These are phyloP conservation scores for Amphimedon queenslandica DNA, from an alignment of 37 sponge, comb jelly and placozoan species.

Conservation along the genomic window DNA sequence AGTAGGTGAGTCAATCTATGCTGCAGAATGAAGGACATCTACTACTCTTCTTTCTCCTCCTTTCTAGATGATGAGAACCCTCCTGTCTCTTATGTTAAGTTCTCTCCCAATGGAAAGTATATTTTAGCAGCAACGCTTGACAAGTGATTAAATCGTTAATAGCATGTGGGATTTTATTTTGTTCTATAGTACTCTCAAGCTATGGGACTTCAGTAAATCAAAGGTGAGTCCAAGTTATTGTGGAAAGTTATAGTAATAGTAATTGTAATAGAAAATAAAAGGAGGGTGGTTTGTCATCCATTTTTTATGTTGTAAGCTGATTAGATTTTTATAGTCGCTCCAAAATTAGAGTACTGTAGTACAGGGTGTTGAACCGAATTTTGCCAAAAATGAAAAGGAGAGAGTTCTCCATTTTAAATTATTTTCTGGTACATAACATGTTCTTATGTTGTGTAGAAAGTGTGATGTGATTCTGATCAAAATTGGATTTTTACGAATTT, in stretches of 20 bases:
- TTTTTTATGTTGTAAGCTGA: no score
- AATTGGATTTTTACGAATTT: no score
- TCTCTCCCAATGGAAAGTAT: conserved; percentile 98
- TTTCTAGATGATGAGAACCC: conserved; percentile 90
- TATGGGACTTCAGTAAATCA: conserved; percentile 94
- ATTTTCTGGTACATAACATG: no score
- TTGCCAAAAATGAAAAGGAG: no score
- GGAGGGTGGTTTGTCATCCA: no score
- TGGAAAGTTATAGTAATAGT: not conserved
- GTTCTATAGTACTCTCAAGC: conserved; percentile 76
- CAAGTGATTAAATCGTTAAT: conserved; percentile 46
- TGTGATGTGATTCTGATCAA: no score
- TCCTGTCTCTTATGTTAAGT: conserved; percentile 97
- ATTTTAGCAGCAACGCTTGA: conserved; percentile 93
- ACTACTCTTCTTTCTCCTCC: not conserved
- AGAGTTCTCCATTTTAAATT: no score
- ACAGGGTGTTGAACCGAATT: no score
- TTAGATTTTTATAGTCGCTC: no score
- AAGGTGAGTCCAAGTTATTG: conserved; percentile 41
- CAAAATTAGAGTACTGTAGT: no score
- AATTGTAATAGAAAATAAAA: no score
- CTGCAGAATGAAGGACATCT: not conserved
- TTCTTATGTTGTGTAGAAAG: no score
- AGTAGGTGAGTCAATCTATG: conserved; percentile 44
- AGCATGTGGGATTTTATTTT: not conserved